Conservation (phyloP, 2,888 invertebrate species). For the Noctua janthina region DNA sequence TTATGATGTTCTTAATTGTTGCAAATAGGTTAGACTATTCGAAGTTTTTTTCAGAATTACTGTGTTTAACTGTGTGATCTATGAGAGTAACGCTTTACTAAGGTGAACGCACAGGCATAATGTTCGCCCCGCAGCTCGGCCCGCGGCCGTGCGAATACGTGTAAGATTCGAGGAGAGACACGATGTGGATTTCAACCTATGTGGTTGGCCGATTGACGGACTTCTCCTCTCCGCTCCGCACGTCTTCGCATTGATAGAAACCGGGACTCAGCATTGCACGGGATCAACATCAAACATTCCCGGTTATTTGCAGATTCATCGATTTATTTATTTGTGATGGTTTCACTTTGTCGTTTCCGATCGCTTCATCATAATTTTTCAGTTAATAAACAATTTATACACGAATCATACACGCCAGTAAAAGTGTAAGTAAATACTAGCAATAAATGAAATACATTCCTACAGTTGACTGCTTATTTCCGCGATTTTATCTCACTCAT, state of each 20-base stretch:
- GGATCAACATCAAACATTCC: not conserved
- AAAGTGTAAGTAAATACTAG: slow-evolving; percentile 5
- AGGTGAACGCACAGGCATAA: not conserved
- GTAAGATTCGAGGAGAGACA: not conserved
- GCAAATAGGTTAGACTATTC: not conserved
- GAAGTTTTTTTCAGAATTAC: not conserved
- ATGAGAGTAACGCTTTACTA: not conserved
- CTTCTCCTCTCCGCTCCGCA: not conserved
- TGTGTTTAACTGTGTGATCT: not conserved
- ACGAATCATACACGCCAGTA: not conserved
- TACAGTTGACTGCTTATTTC: slow-evolving; percentile 39
- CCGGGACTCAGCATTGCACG: not conserved
- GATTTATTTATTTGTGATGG: not conserved
- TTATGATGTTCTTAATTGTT: not conserved
- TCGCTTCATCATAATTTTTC: not conserved
- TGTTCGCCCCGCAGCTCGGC: not conserved
- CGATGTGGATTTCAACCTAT: not conserved
- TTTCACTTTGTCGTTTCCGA: not conserved
- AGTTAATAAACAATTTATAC: slow-evolving; percentile 1
- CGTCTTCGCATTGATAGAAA: not conserved
- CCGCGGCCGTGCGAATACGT: not conserved
- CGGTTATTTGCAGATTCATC: not conserved
- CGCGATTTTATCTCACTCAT: slow-evolving; percentile 44
- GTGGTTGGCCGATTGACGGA: not conserved
- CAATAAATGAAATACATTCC: slow-evolving; percentile 14